Evolutionary conservation across 2,113 vertebrate genomes (phyloP), one percentile per base, ranked within the genome.

Genomic region (Synchiropus splendidus): DNA sequence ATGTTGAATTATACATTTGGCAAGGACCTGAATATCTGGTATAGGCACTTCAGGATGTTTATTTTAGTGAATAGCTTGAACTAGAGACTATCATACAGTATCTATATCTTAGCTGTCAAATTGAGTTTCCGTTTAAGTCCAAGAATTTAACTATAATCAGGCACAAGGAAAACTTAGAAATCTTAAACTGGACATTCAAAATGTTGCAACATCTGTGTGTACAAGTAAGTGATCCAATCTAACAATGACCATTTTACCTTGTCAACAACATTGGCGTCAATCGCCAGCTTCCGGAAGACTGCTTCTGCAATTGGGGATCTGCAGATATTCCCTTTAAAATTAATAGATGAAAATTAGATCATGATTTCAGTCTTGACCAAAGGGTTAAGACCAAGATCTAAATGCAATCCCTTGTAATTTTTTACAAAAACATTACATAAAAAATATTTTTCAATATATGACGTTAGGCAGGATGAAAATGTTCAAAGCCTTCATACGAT

Each of bases 231-330:
- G 8, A 27, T 27, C 21, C 21, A 27, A 27, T 27, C n/a, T 27
- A 27, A 5, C 8, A 27, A 9, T 11, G 6, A 33, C 27, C 1
- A 42, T 12, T 14, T 84, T 84, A 97, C 95, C 62, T 92, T 77
- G 49, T 90, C 79, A 41, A 75, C 86, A 42, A 86, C 45, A 0
- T 86, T 90, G 36, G 78, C 73, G 44, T 97, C 94, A 10, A 81
- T 75, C 38, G 87, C 90, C 75, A 97, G 84, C 70, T 95, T 96
- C 47, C 71, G 84, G 77, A 98, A 98, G 64, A 97, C 90, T 2
- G 93, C 94, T 85, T 98, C 95, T 14, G 93, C 94, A 15, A 98
- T 97, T 36, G 95, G 94, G 63, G 95, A 98, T 37, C 93, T 87
- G 59, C 94, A 98, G 49, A 98, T 98, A 63, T 98, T 98, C 61